Evolutionary conservation across 2,888 invertebrate species (phyloP), one percentile per base, ranked within the genome.

Genomic region (Noctua comes): DNA sequence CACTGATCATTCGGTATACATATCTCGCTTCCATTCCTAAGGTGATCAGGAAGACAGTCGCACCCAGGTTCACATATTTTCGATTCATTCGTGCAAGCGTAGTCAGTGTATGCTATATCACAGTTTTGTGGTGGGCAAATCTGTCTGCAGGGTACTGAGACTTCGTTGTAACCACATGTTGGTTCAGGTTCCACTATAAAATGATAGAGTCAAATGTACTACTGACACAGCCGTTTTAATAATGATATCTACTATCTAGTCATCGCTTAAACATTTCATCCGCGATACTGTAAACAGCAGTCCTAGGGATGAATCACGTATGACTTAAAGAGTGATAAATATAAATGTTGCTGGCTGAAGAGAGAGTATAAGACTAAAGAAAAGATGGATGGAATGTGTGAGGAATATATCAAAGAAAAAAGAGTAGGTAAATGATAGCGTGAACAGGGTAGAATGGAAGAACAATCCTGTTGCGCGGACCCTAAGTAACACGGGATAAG

Each of bases 81-180:
- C 0, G 76, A 59, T 6, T 77, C 77, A 0, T 88, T 70, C 0
- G 84, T 84, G 64, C 90, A 90, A 27, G 54, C 24, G 64, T 91
- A 93, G 0, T 88, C 84, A 0, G 91, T 91, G 73, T 90, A 92
- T 0, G 90, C 77, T 64, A 87, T 90, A 21, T 92, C 89, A 68
- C 93, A 93, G 51, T 86, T 88, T 54, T 92, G 91, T 1, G 93
- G 93, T 1, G 92, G 92, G n/a, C 94, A 94, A 8, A 86, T 83
- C 10, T 86, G 89, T 78, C 82, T 89, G 80, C 92, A 93, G 3
- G 84, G 51, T 1, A 89, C 88, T 7, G 76, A 80, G 21, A 84
- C 70, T 87, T 94, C 93, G 68, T 93, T 93, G 51, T 73, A 64
- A 43, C 91, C 90, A 73, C 93, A 92, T 57, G 64, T n/a, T 18